Evolutionary conservation across 2,888 invertebrate species (phyloP).

Genomic region (Spilosoma lubricipeda): DNA sequence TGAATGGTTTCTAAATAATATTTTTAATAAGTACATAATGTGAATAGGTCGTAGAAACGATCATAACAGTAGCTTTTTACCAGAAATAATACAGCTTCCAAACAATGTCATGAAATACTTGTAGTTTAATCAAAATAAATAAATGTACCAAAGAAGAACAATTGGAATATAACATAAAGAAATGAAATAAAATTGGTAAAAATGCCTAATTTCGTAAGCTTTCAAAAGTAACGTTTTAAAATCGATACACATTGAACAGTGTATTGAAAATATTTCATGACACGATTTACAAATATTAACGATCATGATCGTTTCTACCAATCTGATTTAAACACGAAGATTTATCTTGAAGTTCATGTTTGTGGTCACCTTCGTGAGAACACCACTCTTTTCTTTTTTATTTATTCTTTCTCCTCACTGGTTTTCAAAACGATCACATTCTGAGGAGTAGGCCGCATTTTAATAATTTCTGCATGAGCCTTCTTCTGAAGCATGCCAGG

Average conservation of each 20-base stretch:
- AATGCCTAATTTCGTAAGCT: neutral
- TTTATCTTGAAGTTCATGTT: neutral
- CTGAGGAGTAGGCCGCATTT: neutral
- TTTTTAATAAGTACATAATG: neutral
- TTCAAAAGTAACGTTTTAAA: neutral
- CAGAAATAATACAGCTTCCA: neutral
- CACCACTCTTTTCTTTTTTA: neutral
- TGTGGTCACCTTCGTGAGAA: neutral
- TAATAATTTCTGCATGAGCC: neutral
- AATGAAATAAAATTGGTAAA: neutral
- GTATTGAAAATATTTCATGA: neutral
- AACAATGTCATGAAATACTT: neutral
- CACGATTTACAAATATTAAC: neutral
- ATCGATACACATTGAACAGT: neutral
- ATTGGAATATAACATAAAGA: neutral
- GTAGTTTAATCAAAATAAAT: neutral
- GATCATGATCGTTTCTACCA: neutral
- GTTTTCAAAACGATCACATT: neutral
- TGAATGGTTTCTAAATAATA: neutral
- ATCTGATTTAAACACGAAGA: neutral
- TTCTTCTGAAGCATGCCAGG: constrained; percentile 16
- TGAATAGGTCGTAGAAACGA: neutral
- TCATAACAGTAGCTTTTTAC: neutral
- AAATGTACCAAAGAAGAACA: neutral
- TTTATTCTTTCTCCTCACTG: neutral